Conservation (phyloP, 2,113 vertebrate species). For the rat (Rattus norvegicus) region GRCr8 NC_086022.1:14007501-14008000, state of each 20-base stretch:
- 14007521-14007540: not conserved
- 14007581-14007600: slow-evolving; percentile 20
- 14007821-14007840: not conserved
- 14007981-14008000: not conserved
- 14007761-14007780: not conserved
- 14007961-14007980: not conserved
- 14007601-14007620: not conserved
- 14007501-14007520: not conserved
- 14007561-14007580: not conserved
- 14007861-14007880: not conserved
- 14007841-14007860: slow-evolving; percentile 14
- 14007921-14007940: not conserved
- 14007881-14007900: not conserved
- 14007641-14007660: slow-evolving; percentile 1
- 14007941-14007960: not conserved
- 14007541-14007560: not conserved
- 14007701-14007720: not conserved
- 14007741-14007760: not conserved
- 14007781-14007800: not conserved
- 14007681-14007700: not conserved
- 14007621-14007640: slow-evolving; percentile 15
- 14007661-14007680: not conserved
- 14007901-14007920: not conserved
- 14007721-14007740: not conserved
- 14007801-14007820: not conserved